Evolutionary conservation across 2,797 vertebrate genomes (phyloP).

Genomic region (Pangasius krempfi): DNA sequence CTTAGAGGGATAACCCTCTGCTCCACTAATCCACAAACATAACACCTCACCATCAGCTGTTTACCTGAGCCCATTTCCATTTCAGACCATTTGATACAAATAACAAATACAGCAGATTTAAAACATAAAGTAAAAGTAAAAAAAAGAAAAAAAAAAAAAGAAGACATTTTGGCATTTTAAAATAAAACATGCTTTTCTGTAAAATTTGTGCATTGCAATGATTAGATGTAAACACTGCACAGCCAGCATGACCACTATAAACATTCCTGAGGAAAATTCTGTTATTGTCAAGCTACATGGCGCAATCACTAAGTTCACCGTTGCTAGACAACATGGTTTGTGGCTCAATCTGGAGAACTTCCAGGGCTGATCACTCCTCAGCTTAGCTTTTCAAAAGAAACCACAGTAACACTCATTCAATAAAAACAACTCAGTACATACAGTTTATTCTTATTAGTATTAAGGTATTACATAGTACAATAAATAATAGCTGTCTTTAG

Average conservation of each 20-base stretch:
- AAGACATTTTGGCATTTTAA: not conserved
- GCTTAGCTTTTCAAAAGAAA: not conserved
- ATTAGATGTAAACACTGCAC: not conserved
- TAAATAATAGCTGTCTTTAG: not conserved
- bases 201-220: not conserved
- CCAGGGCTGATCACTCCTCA: not conserved
- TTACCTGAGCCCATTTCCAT: not conserved
- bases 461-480: not conserved
- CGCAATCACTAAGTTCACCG: not conserved
- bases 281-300: not conserved
- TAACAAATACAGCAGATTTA: not conserved
- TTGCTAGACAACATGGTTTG: constrained; percentile 7
- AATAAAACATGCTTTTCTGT: not conserved
- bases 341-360: not conserved
- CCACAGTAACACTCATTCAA: not conserved
- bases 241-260: not conserved
- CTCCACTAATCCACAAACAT: constrained; percentile 65
- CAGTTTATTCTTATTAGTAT: not conserved
- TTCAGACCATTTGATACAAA: not conserved
- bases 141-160: not conserved
- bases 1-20: constrained; percentile 50
- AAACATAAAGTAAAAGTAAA: not conserved
- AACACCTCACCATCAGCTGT: constrained; percentile 44
- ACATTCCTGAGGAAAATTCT: constrained; percentile 12
- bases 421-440: not conserved